Evolutionary conservation across 2,888 invertebrate species (phyloP), one percentile per base, ranked within the genome.

Genomic region (Eupithecia centaureata): DNA sequence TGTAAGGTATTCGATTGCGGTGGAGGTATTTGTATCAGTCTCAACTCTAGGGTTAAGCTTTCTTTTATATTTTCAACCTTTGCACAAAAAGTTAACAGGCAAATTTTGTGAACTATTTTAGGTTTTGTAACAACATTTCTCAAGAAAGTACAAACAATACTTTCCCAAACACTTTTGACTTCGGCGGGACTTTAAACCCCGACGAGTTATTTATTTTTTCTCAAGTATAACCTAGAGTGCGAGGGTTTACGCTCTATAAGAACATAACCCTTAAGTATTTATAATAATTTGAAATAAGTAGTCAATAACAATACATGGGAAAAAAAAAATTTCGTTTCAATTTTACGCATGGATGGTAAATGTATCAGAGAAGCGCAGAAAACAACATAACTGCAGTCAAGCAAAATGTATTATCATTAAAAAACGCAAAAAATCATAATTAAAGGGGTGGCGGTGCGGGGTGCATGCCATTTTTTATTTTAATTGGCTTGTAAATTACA

Each of bases 401-500:
- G 82, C 82, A 81, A 87, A 70, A 91, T 91, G 90, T 92, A 92
- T 91, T 90, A 88, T 89, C 91, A 90, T 91, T 90, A 89, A 91
- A 92, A 92, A 91, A 89, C 86, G 89, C 86, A 90, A 89, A 92
- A 91, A 91, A 91, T 85, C 86, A 90, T 92, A 90, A 92, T 92
- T 87, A 91, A 91, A 89, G 88, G 89, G 92, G 90, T 86, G 90
- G 87, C 75, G 80, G 80, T 72, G 77, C 78, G 82, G 86, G 88
- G 85, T 86, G 90, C 86, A 85, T 86, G 87, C 86, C 90, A 90
- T 91, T 91, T 91, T 92, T 91, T 90, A 92, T 88, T 89, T 90
- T 91, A 92, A 91, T 92, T 91, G 91, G 88, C 90, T 88, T 91
- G 91, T 92, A 90, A 91, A 92, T 92, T 90, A 88, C 86, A 83